A percentile compares a stretch with the other conserved stretches of the same genome.
Evolutionary conservation across 1,140 invertebrate species (phyloP).

Genomic region (Cyphomyrmex costatus): DNA sequence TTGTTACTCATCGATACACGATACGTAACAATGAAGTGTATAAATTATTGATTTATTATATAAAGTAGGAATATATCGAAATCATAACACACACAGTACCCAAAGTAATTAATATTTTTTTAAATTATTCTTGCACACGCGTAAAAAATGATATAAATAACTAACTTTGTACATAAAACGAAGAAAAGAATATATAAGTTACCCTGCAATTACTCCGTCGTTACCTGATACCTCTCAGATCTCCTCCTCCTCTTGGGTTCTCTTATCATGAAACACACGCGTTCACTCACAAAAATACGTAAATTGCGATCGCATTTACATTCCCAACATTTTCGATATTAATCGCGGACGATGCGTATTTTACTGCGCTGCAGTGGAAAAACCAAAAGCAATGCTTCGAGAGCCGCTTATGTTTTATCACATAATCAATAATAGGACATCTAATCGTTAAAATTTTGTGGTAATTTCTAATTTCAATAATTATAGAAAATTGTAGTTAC

Average conservation of each 20-base stretch:
- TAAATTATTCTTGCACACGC: neutral
- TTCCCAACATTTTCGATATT: neutral
- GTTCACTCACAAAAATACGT: neutral
- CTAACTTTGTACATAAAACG: neutral
- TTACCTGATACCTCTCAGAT: neutral
- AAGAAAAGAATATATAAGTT: neutral
- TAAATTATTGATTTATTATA: too few relatives aligned
- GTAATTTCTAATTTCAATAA: constrained; percentile 19
- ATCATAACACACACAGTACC: neutral
- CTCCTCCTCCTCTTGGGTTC: neutral
- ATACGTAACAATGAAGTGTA: neutral
- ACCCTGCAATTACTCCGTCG: neutral
- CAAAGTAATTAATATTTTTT: neutral
- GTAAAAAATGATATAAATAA: too few relatives aligned
- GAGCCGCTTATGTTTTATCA: neutral
- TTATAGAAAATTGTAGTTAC: constrained; percentile 8
- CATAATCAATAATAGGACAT: neutral
- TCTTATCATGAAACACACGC: neutral
- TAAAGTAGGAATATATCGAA: neutral
- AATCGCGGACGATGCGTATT: neutral
- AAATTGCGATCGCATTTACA: neutral
- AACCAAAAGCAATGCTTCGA: neutral
- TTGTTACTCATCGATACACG: neutral
- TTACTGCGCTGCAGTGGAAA: neutral
- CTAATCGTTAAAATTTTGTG: constrained; percentile 5